phyloP scores from a whole-genome alignment of 1,140 invertebrate genomes.

The Bombus consobrinus region DNA sequence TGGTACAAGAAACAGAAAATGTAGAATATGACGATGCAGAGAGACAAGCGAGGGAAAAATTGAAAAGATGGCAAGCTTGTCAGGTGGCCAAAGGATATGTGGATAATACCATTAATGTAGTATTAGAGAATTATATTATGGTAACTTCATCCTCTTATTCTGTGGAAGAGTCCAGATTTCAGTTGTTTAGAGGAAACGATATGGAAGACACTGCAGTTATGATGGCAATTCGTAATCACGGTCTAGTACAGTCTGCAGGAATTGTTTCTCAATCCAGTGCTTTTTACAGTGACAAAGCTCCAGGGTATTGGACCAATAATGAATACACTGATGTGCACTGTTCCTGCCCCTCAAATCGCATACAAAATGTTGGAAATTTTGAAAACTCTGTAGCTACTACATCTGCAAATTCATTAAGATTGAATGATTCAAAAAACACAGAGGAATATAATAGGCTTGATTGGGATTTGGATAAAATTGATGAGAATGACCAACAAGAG shows the following conservation, averaged over 20 bases:
- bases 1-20: conserved; percentile 43
- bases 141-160: conserved; percentile 78
- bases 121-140: conserved; percentile 86
- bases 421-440: conserved; percentile 49
- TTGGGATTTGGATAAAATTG: conserved; percentile 70
- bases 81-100: conserved; percentile 88
- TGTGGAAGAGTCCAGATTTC: conserved; percentile 80
- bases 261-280: conserved; percentile 77
- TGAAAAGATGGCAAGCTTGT: conserved; percentile 86
- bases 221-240: conserved; percentile 84
- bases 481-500: conserved; percentile 77
- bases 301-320: conserved; percentile 42
- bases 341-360: conserved; percentile 41
- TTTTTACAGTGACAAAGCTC: conserved; percentile 45
- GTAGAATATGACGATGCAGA: conserved; percentile 64
- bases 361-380: conserved; percentile 19
- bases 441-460: conserved; percentile 48
- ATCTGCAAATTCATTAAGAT: conserved; percentile 50
- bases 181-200: conserved; percentile 83
- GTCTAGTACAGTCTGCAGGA: conserved; percentile 78
- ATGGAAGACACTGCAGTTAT: conserved; percentile 84
- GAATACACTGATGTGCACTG: conserved; percentile 46
- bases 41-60: conserved; percentile 68
- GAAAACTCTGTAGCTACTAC: conserved; percentile 48
- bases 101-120: conserved; percentile 88